Evolutionary conservation across 1,140 invertebrate genomes (phyloP), one percentile per base, ranked within the genome.

Genomic region (Hirudo medicinalis): DNA sequence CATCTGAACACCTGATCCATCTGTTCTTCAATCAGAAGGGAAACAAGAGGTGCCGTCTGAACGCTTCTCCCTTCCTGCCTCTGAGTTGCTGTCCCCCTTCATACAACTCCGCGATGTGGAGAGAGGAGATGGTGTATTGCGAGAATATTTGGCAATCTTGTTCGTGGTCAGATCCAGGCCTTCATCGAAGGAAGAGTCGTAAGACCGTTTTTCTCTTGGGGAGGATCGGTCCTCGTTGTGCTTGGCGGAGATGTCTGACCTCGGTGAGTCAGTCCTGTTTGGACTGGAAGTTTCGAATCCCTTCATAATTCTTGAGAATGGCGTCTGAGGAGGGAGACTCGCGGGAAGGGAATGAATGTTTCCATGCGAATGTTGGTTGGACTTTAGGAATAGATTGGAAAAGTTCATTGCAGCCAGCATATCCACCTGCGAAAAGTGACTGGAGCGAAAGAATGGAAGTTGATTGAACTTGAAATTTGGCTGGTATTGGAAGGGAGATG

Each of bases 391-490:
- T 15, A 63, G 57, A 63, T 63, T 22, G 1, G 57, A 63, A 63
- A 63, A 63, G 22, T 63, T 63, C 22, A 63, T 63, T 22, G 57
- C 57, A 9, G 57, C 57, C 57, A 63, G 29, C 57, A 63, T 63
- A n/a, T 63, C 57, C 9, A 63, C 57, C 22, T 63, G 22, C 19
- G 57, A 32, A 63, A 63, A 49, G 15, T 49, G 43, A 49, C 43
- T 49, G 5, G 43, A 49, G 43, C 43, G 43, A 49, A 49, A 49
- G 43, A 49, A 49, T 17, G 43, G 57, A 32, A 63, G 29, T 63
- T 22, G 57, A n/a, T 63, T 63, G 22, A 63, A 63, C 29, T 63
- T 63, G 22, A 63, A 32, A n/a, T 22, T 32, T 13, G 57, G 57
- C 22, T 63, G 22, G 22, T 22, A 25, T 32, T 63, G 57, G 29